Evolutionary conservation across 2,797 vertebrate species (phyloP).

Genomic region (Enteromius trimaculatus): DNA sequence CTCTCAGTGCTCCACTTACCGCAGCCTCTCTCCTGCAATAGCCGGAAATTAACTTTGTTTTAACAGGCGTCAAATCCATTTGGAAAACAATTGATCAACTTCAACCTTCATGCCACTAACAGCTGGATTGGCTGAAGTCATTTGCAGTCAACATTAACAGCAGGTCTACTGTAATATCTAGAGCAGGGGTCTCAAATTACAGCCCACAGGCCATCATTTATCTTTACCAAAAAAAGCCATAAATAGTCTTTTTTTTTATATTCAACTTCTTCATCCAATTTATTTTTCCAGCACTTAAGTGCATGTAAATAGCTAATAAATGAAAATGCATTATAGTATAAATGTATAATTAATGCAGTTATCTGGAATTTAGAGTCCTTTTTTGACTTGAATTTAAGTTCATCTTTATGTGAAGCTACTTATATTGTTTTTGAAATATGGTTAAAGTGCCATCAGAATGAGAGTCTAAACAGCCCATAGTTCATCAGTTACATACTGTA

Average conservation of each 20-base stretch:
- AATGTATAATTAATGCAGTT: background rate
- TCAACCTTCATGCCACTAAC: conserved; percentile 1
- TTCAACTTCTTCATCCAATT: background rate
- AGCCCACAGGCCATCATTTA: background rate
- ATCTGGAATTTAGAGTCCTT: background rate
- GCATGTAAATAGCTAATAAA: background rate
- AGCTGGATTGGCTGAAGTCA: conserved; percentile 10
- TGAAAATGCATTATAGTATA: background rate
- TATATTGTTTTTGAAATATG: background rate
- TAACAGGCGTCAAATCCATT: conserved; percentile 34
- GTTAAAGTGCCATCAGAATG: background rate
- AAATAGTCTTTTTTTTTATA: background rate
- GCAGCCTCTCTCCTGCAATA: conserved; percentile 10
- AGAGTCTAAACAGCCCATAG: background rate
- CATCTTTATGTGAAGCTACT: background rate
- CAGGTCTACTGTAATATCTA: background rate
- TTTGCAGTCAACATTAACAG: conserved; percentile 16
- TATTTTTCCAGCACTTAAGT: background rate
- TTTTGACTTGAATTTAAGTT: background rate
- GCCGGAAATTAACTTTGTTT: conserved; percentile 32
- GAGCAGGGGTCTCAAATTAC: background rate
- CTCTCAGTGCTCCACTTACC: conserved; percentile 15
- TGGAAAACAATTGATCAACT: conserved; percentile 34
- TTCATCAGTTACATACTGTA: background rate
- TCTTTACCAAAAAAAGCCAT: too few relatives aligned